Evolutionary conservation across 2,797 vertebrate genomes (phyloP).

Genomic region (Acrocephalus scirpaceus): DNA sequence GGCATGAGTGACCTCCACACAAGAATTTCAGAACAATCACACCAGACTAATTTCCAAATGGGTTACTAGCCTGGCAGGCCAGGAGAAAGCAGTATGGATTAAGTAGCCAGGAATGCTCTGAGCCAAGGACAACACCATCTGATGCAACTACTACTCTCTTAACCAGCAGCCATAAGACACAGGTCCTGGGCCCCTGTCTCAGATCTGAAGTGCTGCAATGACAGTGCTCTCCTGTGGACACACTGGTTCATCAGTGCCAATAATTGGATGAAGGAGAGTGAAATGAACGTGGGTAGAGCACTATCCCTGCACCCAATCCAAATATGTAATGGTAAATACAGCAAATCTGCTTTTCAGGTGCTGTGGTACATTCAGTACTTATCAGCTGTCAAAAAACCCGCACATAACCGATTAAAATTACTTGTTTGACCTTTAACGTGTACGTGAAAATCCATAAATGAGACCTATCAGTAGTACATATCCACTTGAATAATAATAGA

Average conservation of each 20-base stretch:
- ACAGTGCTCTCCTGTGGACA: constrained; percentile 50
- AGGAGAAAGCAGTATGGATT: not conserved
- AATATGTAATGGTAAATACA: not conserved
- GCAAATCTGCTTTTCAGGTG: constrained; percentile 19
- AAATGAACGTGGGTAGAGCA: not conserved
- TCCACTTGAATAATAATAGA: not conserved
- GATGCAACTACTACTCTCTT: not conserved
- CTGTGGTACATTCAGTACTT: not conserved
- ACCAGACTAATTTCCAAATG: not conserved
- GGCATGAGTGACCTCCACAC: not conserved
- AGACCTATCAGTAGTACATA: constrained; percentile 3
- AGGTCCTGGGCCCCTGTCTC: not conserved
- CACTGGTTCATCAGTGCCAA: not conserved
- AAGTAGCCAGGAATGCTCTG: not conserved
- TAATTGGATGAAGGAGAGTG: not conserved
- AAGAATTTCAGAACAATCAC: not conserved
- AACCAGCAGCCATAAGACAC: not conserved
- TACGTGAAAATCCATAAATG: constrained; percentile 25
- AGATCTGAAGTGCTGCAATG: not conserved
- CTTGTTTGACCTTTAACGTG: constrained; percentile 46
- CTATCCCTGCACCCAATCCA: not conserved
- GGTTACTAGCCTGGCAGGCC: not conserved
- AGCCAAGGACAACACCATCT: not conserved
- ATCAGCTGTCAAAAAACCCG: not conserved
- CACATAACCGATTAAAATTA: constrained; percentile 25